These are phyloP conservation scores for Mycteria americana DNA, from an alignment of 2,797 vertebrate species.

Conservation along the genomic window DNA sequence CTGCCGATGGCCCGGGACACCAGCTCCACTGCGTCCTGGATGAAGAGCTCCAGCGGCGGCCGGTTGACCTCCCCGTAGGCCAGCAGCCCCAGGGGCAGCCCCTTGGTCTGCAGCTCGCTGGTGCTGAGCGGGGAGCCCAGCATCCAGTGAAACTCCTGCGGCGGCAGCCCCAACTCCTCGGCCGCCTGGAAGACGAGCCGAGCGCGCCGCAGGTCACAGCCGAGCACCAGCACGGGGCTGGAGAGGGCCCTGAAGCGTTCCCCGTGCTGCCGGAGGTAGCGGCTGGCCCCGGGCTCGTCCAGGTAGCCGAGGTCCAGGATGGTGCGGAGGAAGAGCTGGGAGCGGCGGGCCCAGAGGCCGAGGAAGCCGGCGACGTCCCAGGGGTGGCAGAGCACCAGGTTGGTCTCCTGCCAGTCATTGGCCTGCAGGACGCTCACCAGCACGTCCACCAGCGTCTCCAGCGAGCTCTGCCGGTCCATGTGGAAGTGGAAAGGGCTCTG, in stretches of 20 bases:
- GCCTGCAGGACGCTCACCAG: constrained; percentile 77
- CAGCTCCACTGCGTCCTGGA: constrained; percentile 82
- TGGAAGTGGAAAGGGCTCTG: constrained; percentile 90
- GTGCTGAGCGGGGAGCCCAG: constrained; percentile 83
- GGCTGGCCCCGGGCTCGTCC: constrained; percentile 58
- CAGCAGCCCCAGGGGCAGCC: constrained; percentile 84
- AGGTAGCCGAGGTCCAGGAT: constrained; percentile 80
- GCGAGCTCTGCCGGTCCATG: constrained; percentile 81
- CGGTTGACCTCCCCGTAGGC: constrained; percentile 83
- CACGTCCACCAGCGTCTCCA: constrained; percentile 79
- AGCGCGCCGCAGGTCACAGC: constrained; percentile 72
- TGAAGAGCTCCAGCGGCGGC: constrained; percentile 82
- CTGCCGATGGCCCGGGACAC: constrained; percentile 75
- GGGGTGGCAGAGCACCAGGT: constrained; percentile 80
- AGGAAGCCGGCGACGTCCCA: constrained; percentile 82
- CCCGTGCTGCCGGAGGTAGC: constrained; percentile 74
- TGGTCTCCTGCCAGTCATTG: constrained; percentile 80
- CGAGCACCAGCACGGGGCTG: constrained; percentile 79
- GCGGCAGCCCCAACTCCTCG: constrained; percentile 73
- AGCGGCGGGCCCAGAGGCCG: constrained; percentile 75
- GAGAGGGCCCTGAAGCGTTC: constrained; percentile 60
- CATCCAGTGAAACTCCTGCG: constrained; percentile 84
- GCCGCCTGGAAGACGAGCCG: constrained; percentile 75
- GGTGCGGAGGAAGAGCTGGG: constrained; percentile 70
- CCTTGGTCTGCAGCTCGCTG: constrained; percentile 77